A percentile compares a stretch with the other conserved stretches of the same genome.
phyloP scores from a whole-genome alignment of 2,797 vertebrate species.

The Mallotus villosus region DNA sequence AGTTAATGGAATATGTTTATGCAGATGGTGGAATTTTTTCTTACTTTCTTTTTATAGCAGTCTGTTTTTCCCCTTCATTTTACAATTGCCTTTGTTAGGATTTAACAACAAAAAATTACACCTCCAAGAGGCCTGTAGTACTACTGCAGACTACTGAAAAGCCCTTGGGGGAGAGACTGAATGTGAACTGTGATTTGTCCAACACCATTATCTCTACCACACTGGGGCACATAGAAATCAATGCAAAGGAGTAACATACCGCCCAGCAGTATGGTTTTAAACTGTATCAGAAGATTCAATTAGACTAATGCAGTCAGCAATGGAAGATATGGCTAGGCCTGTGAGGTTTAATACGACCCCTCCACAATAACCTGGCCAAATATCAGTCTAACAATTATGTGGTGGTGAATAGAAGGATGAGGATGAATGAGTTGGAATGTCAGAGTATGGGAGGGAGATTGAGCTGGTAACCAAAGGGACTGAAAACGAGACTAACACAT shows the following conservation, averaged over 20 bases:
- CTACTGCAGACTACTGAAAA: slow-evolving; percentile 42
- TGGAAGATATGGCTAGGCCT: slow-evolving; percentile 18
- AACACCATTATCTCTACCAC: slow-evolving; percentile 37
- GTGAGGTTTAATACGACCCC: slow-evolving; percentile 24
- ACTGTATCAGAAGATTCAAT: slow-evolving; percentile 41
- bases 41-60: slow-evolving; percentile 55
- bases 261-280: slow-evolving; percentile 20
- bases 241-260: slow-evolving; percentile 19
- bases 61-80: slow-evolving; percentile 32
- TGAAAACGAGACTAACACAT: too few species aligned
- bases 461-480: neutral
- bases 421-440: neutral
- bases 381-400: slow-evolving; percentile 26
- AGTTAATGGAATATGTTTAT: slow-evolving; percentile 83
- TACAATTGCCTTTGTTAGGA: slow-evolving; percentile 65
- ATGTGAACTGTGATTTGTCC: slow-evolving; percentile 37
- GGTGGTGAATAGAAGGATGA: neutral
- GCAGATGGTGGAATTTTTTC: slow-evolving; percentile 50
- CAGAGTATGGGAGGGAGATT: slow-evolving; percentile 13
- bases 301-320: slow-evolving; percentile 41
- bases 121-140: slow-evolving; percentile 47
- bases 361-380: slow-evolving; percentile 36
- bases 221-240: slow-evolving; percentile 27
- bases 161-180: slow-evolving; percentile 32
- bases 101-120: slow-evolving; percentile 64